phyloP scores from a whole-genome alignment of 2,888 invertebrate genomes.

The Xanthostigma xanthostigma region DNA sequence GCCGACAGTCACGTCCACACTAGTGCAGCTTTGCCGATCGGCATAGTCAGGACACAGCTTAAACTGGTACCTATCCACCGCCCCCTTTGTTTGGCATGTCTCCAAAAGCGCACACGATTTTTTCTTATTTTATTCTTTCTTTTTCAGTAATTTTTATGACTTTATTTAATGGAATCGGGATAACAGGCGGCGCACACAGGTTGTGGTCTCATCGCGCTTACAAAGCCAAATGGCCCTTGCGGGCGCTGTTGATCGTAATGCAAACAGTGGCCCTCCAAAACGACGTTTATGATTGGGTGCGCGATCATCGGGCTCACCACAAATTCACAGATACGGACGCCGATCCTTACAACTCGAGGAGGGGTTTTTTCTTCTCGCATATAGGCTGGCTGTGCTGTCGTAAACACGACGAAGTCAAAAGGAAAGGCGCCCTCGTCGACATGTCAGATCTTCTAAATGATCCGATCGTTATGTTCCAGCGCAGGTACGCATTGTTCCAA shows the following conservation, averaged over 20 bases:
- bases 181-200: constrained; percentile 89
- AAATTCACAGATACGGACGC: constrained; percentile 82
- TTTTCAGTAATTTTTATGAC: constrained; percentile 22
- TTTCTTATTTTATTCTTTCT: background rate
- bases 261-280: constrained; percentile 58
- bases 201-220: constrained; percentile 88
- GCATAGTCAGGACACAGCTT: too few species aligned
- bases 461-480: constrained; percentile 73
- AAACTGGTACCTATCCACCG: too few species aligned
- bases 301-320: constrained; percentile 75
- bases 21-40: too few species aligned
- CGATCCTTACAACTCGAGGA: constrained; percentile 74
- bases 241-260: constrained; percentile 60
- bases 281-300: constrained; percentile 74
- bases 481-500: constrained; percentile 43
- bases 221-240: constrained; percentile 76
- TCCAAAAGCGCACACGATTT: background rate
- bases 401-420: constrained; percentile 77
- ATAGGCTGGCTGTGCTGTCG: constrained; percentile 83
- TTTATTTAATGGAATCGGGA: constrained; percentile 56
- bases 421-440: constrained; percentile 68
- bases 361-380: constrained; percentile 92
- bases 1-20: too few species aligned
- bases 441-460: constrained; percentile 74
- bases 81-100: too few species aligned